Percentiles rank a stretch among this genome's conserved stretches.
phyloP scores from a whole-genome alignment of 92 coral and sea anemone species.

The Heteractis magnifica region DNA sequence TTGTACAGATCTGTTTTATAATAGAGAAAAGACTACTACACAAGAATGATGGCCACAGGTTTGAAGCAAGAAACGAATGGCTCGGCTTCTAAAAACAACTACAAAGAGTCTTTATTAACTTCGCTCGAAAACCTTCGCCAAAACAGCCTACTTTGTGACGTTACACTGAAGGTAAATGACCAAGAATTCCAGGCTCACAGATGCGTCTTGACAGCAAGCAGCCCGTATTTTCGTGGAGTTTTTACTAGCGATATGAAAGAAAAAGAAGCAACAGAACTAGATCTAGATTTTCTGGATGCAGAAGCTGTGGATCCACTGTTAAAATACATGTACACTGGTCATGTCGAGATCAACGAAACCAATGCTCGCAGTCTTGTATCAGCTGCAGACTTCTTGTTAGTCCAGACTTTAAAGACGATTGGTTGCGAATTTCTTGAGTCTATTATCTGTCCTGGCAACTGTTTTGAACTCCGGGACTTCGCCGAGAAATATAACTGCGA shows the following conservation, averaged over 20 bases:
- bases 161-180: constrained; percentile 59
- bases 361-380: constrained; percentile 67
- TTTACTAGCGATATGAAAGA: constrained; percentile 81
- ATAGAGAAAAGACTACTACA: neutral
- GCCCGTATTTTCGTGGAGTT: constrained; percentile 76
- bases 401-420: constrained; percentile 72
- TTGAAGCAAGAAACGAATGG: neutral
- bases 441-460: constrained; percentile 59
- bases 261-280: constrained; percentile 55
- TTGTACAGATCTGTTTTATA: neutral
- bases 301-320: constrained; percentile 65
- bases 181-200: constrained; percentile 64
- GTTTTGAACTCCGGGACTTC: constrained; percentile 72
- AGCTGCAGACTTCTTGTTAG: constrained; percentile 80
- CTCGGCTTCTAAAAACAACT: constrained; percentile 21
- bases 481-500: constrained; percentile 82
- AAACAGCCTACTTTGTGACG: constrained; percentile 73
- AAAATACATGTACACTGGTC: constrained; percentile 73
- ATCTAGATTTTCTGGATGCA: constrained; percentile 54
- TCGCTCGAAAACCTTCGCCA: constrained; percentile 66
- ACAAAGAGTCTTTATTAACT: constrained; percentile 48
- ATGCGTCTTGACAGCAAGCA: constrained; percentile 73
- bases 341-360: constrained; percentile 57
- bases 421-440: constrained; percentile 63
- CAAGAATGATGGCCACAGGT: constrained; percentile 11